phyloP scores from a whole-genome alignment of 1,140 invertebrate species.

The Lucilia sericata region DNA sequence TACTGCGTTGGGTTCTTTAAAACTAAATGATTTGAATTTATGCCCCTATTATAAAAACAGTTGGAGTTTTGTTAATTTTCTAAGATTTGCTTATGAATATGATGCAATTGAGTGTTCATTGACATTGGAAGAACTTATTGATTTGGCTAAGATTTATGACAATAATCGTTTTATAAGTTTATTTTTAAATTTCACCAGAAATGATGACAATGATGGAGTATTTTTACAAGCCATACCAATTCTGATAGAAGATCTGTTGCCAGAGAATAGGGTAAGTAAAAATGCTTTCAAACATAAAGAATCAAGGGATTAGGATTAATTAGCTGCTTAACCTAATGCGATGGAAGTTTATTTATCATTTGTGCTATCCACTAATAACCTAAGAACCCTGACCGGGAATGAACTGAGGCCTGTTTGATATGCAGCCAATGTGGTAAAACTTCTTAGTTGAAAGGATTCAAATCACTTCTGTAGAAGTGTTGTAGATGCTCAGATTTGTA shows the following conservation, averaged over 20 bases:
- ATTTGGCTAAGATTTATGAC: constrained; percentile 57
- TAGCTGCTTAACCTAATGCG: too few species aligned
- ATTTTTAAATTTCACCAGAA: constrained; percentile 70
- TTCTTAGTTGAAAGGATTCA: too few species aligned
- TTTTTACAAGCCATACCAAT: constrained; percentile 74
- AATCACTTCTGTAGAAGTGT: too few species aligned
- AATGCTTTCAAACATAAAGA: too few species aligned
- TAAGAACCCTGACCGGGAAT: too few species aligned
- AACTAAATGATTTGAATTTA: constrained; percentile 68
- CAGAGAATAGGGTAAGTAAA: constrained; percentile 58
- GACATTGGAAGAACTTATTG: constrained; percentile 70
- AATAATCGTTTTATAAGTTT: constrained; percentile 70
- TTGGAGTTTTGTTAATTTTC: constrained; percentile 3
- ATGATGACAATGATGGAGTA: constrained; percentile 49
- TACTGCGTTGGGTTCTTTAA: constrained; percentile 66
- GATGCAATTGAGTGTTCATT: constrained; percentile 69
- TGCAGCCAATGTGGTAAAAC: too few species aligned
- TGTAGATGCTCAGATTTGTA: too few species aligned
- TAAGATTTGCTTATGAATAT: constrained; percentile 36
- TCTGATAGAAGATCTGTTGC: constrained; percentile 67
- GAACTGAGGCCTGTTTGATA: too few species aligned
- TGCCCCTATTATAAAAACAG: constrained; percentile 52
- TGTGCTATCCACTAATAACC: too few species aligned
- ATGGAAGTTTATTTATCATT: too few species aligned
- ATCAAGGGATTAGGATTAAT: too few species aligned